phyloP scores from a whole-genome alignment of 1,140 invertebrate genomes.

The Monochamus saltuarius region DNA sequence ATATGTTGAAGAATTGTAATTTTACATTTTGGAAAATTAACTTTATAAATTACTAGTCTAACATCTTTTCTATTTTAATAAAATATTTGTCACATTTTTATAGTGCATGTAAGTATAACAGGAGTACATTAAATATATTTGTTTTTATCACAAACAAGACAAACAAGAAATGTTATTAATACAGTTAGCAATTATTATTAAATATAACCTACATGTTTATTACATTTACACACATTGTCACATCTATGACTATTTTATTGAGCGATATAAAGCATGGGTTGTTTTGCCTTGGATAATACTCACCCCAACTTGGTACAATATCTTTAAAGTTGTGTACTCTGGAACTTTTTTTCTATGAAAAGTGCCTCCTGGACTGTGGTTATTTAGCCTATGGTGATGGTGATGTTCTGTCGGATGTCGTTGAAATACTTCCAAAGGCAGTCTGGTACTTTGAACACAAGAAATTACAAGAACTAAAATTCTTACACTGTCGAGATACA shows the following conservation, averaged over 20 bases:
- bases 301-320: slow-evolving; percentile 49
- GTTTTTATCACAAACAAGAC: neutral
- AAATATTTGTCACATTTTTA: no score
- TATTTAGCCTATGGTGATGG: slow-evolving; percentile 35
- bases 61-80: no score
- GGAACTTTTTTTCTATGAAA: slow-evolving; percentile 36
- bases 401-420: slow-evolving; percentile 40
- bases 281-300: slow-evolving; percentile 17
- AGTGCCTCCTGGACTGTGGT: slow-evolving; percentile 25
- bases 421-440: slow-evolving; percentile 46
- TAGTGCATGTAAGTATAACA: no score
- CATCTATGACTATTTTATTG: no score
- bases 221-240: neutral
- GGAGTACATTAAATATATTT: neutral
- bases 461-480: slow-evolving; percentile 39
- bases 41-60: no score
- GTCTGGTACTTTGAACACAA: slow-evolving; percentile 30
- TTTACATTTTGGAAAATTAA: no score
- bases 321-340: slow-evolving; percentile 31
- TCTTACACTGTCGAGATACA: slow-evolving; percentile 35
- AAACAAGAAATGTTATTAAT: neutral
- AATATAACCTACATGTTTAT: no score
- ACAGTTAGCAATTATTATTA: neutral
- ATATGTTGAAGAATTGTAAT: no score
- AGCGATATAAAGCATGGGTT: no score